Conservation (phyloP, 2,113 vertebrate species). For the Psittacus erithacus region DNA sequence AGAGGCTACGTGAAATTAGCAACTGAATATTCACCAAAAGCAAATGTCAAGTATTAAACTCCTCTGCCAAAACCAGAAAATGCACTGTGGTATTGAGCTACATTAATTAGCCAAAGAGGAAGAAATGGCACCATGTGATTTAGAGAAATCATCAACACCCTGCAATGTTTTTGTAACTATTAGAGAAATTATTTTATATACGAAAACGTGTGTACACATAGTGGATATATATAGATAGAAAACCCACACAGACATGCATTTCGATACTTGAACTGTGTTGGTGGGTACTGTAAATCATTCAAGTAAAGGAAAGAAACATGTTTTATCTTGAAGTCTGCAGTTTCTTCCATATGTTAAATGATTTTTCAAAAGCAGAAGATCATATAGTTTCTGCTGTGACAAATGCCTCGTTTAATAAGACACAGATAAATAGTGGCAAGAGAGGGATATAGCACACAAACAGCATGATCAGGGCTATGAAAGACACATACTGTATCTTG, state of each 20-base stretch:
- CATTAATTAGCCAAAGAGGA: background rate
- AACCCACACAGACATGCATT: background rate
- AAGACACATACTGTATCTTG: constrained; percentile 1
- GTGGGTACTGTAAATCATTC: constrained; percentile 11
- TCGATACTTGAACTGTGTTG: background rate
- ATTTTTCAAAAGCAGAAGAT: background rate
- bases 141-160: background rate
- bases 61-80: background rate
- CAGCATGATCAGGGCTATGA: background rate
- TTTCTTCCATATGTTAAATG: background rate
- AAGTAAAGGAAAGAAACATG: background rate
- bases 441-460: background rate
- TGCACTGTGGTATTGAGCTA: background rate
- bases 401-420: constrained; percentile 17
- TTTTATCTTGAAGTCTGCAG: background rate
- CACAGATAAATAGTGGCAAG: background rate
- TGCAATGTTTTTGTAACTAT: background rate
- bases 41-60: background rate
- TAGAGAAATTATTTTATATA: background rate
- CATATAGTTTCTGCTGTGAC: background rate
- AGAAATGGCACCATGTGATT: background rate
- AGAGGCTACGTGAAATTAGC: background rate
- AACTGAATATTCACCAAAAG: background rate
- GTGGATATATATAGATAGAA: background rate
- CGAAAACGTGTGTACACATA: background rate